These are phyloP conservation scores for Physella acuta DNA, from an alignment of 1,140 invertebrate genomes.

Conservation along the genomic window DNA sequence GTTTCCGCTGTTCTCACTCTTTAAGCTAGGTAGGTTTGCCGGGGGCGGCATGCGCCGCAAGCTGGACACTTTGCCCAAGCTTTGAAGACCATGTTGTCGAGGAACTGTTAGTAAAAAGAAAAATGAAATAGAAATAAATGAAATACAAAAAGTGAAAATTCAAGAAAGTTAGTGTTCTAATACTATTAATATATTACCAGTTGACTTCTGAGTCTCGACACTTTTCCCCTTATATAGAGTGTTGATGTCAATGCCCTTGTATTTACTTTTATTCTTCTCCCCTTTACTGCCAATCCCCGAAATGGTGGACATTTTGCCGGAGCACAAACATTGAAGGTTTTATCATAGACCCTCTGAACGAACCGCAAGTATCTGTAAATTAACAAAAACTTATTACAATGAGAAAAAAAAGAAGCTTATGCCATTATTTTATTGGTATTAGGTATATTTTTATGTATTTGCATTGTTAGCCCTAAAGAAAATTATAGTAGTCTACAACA, in stretches of 20 bases:
- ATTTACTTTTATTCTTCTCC: constrained; percentile 93
- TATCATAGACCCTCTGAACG: constrained; percentile 61
- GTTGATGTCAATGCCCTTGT: constrained; percentile 95
- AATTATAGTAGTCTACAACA: too few species aligned
- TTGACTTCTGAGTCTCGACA: constrained; percentile 61
- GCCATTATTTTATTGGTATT: constrained; percentile 1
- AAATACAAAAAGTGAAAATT: too few species aligned
- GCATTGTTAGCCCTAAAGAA: too few species aligned
- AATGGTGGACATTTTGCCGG: constrained; percentile 86
- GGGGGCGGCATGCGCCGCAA: constrained; percentile 84
- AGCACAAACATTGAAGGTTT: constrained; percentile 69
- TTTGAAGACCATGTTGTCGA: constrained; percentile 98
- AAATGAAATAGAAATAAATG: too few species aligned
- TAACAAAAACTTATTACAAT: constrained; percentile 22
- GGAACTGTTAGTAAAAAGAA: constrained; percentile 66
- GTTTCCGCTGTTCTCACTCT: constrained; percentile 84
- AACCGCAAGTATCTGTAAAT: constrained; percentile 67
- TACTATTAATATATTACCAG: too few species aligned
- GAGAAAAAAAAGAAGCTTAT: too few species aligned
- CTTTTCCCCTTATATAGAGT: constrained; percentile 84
- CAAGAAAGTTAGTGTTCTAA: too few species aligned
- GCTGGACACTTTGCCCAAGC: constrained; percentile 93
- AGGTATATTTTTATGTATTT: too few species aligned
- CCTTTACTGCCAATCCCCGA: constrained; percentile 78
- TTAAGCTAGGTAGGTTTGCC: constrained; percentile 94